Evolutionary conservation across 2,113 vertebrate genomes (phyloP).

Genomic region (Nothocercus nigrocapillus): DNA sequence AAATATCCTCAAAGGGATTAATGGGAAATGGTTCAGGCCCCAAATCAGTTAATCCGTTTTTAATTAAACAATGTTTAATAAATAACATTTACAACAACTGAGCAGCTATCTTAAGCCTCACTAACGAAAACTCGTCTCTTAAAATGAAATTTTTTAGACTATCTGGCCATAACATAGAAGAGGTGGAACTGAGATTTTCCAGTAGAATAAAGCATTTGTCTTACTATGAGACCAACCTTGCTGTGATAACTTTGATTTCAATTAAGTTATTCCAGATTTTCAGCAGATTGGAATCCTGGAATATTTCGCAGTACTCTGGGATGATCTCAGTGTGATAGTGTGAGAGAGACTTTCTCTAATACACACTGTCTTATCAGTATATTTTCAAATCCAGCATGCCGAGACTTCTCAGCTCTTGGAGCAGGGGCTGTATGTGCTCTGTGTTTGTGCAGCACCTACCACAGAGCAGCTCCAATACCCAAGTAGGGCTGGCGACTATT

Average conservation of each 20-base stretch:
- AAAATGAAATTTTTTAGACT: neutral
- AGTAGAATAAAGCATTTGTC: neutral
- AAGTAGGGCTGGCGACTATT: neutral
- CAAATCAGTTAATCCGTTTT: constrained; percentile 39
- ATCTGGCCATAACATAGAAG: neutral
- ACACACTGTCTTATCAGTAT: neutral
- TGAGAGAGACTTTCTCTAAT: neutral
- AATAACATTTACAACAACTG: constrained; percentile 6
- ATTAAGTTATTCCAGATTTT: neutral
- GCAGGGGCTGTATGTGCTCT: neutral
- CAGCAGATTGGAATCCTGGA: neutral
- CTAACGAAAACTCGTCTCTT: neutral
- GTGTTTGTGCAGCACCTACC: neutral
- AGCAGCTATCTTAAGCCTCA: neutral
- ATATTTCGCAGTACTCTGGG: neutral
- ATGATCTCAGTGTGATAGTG: neutral
- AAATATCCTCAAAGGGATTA: constrained; percentile 6
- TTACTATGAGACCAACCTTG: neutral
- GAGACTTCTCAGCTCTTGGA: neutral
- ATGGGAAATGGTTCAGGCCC: constrained; percentile 8
- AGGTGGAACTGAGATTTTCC: neutral
- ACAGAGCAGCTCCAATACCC: neutral
- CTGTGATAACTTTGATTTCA: neutral
- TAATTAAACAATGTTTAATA: constrained; percentile 52
- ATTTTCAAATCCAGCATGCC: neutral